Percentiles rank a stretch among this genome's conserved stretches.
Conservation (phyloP, 2,888 invertebrate species). For the Hirtodrosophila cameraria region DNA sequence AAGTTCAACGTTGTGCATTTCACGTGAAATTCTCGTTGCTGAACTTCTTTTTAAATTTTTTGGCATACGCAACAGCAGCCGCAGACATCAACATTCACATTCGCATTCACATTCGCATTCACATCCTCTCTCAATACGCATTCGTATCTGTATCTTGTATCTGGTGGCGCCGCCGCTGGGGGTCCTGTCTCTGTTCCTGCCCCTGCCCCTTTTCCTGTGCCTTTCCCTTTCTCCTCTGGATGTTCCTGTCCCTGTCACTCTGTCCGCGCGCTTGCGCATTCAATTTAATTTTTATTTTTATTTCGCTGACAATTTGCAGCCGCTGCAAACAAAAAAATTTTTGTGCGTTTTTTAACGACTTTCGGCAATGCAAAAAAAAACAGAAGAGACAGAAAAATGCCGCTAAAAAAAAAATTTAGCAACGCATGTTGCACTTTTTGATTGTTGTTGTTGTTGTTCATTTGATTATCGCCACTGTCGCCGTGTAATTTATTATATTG, state of each 20-base stretch:
- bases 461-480: slow-evolving; percentile 79
- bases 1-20: slow-evolving; percentile 45
- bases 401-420: slow-evolving; percentile 48
- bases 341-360: slow-evolving; percentile 73
- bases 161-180: slow-evolving; percentile 78
- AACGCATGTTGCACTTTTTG: slow-evolving; percentile 74
- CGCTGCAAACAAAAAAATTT: slow-evolving; percentile 60
- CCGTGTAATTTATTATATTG: slow-evolving; percentile 80
- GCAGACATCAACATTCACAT: slow-evolving; percentile 22
- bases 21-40: slow-evolving; percentile 64
- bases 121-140: slow-evolving; percentile 41
- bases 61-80: slow-evolving; percentile 64
- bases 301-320: slow-evolving; percentile 76
- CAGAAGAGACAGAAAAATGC: slow-evolving; percentile 31
- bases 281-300: slow-evolving; percentile 76
- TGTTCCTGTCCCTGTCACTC: slow-evolving; percentile 52
- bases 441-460: slow-evolving; percentile 65
- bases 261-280: slow-evolving; percentile 66
- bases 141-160: slow-evolving; percentile 74
- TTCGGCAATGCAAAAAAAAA: slow-evolving; percentile 29
- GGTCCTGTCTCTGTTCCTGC: slow-evolving; percentile 61
- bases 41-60: slow-evolving; percentile 76
- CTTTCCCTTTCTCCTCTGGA: slow-evolving; percentile 7
- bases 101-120: slow-evolving; percentile 39
- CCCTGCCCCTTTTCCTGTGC: neutral